Evolutionary conservation across 2,888 invertebrate species (phyloP).

Genomic region (Sacculina carcini): DNA sequence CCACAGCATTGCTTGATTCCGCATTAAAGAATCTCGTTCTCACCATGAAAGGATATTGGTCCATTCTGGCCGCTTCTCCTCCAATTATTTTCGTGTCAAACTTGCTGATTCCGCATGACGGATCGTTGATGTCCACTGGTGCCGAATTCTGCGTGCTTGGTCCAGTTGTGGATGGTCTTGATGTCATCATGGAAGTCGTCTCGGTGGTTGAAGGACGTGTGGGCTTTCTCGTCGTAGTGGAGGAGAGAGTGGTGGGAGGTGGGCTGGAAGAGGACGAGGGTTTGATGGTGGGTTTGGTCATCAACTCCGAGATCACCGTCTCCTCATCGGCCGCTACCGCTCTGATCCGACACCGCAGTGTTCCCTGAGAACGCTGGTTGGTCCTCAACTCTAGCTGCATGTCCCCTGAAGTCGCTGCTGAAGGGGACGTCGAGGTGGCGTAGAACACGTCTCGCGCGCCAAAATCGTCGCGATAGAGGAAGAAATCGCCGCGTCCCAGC

Average conservation of each 20-base stretch:
- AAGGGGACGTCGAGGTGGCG: not conserved
- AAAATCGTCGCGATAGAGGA: not conserved
- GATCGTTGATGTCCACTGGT: not conserved
- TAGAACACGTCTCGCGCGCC: not conserved
- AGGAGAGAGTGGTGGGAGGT: too few species aligned
- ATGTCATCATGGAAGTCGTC: too few species aligned
- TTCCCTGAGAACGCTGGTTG: not conserved
- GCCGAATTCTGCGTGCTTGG: too few species aligned
- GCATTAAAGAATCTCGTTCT: too few species aligned
- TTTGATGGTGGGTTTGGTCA: too few species aligned
- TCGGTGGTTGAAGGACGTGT: too few species aligned
- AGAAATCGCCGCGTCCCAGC: not conserved
- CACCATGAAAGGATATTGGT: slow-evolving; percentile 1
- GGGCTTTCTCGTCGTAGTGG: too few species aligned
- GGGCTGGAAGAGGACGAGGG: too few species aligned
- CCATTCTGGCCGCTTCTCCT: not conserved
- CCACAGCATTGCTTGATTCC: too few species aligned
- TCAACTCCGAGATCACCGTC: too few species aligned
- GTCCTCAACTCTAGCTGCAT: not conserved
- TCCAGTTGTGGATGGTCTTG: too few species aligned
- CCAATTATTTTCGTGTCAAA: not conserved
- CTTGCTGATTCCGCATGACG: not conserved
- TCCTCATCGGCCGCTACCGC: too few species aligned
- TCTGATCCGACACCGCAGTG: not conserved
- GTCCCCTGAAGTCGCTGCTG: not conserved